A percentile compares a stretch with the other conserved stretches of the same genome.
These are phyloP conservation scores for Belonocnema kinseyi DNA, from an alignment of 1,140 invertebrate genomes.

Conservation along the genomic window DNA sequence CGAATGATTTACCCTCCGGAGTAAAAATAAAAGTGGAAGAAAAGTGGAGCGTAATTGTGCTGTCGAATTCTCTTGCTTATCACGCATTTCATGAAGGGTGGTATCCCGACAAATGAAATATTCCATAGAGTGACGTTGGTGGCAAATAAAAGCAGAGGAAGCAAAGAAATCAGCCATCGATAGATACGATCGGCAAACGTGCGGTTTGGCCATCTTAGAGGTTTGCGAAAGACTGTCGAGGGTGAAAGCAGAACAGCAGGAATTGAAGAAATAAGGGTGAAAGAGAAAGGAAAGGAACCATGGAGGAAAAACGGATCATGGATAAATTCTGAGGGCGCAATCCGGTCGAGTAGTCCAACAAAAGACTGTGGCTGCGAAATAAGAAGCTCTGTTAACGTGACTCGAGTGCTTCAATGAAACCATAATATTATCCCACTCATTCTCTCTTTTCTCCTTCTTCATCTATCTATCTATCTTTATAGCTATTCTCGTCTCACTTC, in stretches of 20 bases:
- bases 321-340: slow-evolving; percentile 53
- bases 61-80: slow-evolving; percentile 25
- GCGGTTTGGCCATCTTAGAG: background rate
- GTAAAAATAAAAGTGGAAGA: slow-evolving; percentile 7
- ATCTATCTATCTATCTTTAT: background rate
- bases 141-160: slow-evolving; percentile 24
- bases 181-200: slow-evolving; percentile 19
- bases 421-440: slow-evolving; percentile 61
- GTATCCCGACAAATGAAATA: slow-evolving; percentile 19
- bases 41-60: slow-evolving; percentile 19
- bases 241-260: slow-evolving; percentile 28
- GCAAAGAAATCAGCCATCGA: slow-evolving; percentile 22
- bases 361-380: slow-evolving; percentile 46
- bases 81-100: slow-evolving; percentile 26
- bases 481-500: background rate
- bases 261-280: slow-evolving; percentile 26
- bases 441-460: slow-evolving; percentile 45
- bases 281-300: slow-evolving; percentile 30
- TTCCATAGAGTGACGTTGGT: slow-evolving; percentile 19
- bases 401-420: slow-evolving; percentile 56
- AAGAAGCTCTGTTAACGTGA: slow-evolving; percentile 49
- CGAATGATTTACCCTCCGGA: background rate
- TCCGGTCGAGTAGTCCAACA: slow-evolving; percentile 52
- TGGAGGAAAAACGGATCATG: slow-evolving; percentile 47
- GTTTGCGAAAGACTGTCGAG: slow-evolving; percentile 32